Percentiles rank a stretch among this genome's conserved stretches.
Evolutionary conservation across 1,140 invertebrate genomes (phyloP).

Genomic region (Olivierus martensii): DNA sequence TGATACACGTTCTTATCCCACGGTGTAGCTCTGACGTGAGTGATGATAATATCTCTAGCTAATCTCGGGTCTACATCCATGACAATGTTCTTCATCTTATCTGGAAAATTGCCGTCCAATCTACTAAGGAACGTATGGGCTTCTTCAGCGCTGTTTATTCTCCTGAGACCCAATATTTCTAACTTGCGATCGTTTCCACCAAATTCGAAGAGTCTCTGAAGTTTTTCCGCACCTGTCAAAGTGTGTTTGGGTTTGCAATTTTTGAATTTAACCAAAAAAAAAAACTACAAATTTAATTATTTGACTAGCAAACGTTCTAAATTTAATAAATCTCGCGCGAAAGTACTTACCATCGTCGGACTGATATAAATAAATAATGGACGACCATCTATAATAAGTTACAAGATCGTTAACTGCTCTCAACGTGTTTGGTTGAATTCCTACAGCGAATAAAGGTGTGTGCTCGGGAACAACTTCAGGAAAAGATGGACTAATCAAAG

Average conservation of each 20-base stretch:
- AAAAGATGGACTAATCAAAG: conserved; percentile 84
- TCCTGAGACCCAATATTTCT: background rate
- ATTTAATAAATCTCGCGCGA: background rate
- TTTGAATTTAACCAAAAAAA: too few species aligned
- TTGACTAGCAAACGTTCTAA: too few species aligned
- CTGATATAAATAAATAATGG: conserved; percentile 87
- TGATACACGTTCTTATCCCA: conserved; percentile 5
- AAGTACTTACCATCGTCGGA: conserved; percentile 75
- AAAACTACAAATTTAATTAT: too few species aligned
- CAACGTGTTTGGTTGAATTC: conserved; percentile 85
- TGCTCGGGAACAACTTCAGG: conserved; percentile 75
- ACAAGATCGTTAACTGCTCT: conserved; percentile 87
- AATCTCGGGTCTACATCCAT: background rate
- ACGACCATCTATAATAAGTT: conserved; percentile 74
- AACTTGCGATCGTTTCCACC: conserved; percentile 1
- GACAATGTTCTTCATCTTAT: background rate
- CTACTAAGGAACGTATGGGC: conserved; percentile 2
- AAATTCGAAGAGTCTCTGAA: conserved; percentile 5
- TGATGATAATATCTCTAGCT: conserved; percentile 1
- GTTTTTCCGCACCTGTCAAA: conserved; percentile 10
- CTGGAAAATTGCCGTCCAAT: background rate
- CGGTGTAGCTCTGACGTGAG: conserved; percentile 1
- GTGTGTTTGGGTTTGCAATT: background rate
- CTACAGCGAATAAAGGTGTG: conserved; percentile 72
- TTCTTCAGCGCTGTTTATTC: background rate